These are phyloP conservation scores for Erythrocercus mccallii DNA, from an alignment of 2,113 vertebrate species.

Conservation along the genomic window DNA sequence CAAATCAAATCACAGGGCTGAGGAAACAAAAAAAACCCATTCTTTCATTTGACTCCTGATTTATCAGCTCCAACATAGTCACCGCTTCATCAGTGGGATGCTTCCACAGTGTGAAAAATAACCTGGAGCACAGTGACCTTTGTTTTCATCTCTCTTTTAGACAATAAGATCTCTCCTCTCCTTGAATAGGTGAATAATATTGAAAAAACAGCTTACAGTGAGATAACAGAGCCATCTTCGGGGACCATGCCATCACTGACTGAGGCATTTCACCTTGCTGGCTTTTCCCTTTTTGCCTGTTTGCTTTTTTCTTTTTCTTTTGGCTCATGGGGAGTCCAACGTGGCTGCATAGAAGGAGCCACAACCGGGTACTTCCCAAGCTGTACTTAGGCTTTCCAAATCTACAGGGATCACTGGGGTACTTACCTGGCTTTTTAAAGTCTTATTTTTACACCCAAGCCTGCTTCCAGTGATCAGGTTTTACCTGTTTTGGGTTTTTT, in stretches of 20 bases:
- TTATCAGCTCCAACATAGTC: not conserved
- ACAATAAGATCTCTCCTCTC: not conserved
- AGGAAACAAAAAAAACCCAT: not conserved
- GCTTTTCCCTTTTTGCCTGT: not conserved
- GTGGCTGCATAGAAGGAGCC: not conserved
- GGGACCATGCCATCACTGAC: not conserved
- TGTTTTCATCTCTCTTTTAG: not conserved
- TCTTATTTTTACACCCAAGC: not conserved
- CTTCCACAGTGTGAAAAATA: not conserved
- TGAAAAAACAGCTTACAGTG: not conserved
- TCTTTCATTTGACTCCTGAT: not conserved
- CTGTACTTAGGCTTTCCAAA: not conserved
- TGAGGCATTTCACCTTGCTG: not conserved
- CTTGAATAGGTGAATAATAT: not conserved
- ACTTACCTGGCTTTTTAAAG: not conserved
- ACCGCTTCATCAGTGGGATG: not conserved
- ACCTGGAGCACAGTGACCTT: not conserved
- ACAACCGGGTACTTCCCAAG: not conserved
- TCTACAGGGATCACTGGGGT: not conserved
- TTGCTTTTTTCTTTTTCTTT: not conserved
- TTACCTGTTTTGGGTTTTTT: no score
- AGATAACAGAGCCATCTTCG: fast-evolving
- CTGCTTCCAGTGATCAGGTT: not conserved
- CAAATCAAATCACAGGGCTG: not conserved
- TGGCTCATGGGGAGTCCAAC: fast-evolving